Evolutionary conservation across 2,888 invertebrate species (phyloP).

Genomic region (Torymus auratus): DNA sequence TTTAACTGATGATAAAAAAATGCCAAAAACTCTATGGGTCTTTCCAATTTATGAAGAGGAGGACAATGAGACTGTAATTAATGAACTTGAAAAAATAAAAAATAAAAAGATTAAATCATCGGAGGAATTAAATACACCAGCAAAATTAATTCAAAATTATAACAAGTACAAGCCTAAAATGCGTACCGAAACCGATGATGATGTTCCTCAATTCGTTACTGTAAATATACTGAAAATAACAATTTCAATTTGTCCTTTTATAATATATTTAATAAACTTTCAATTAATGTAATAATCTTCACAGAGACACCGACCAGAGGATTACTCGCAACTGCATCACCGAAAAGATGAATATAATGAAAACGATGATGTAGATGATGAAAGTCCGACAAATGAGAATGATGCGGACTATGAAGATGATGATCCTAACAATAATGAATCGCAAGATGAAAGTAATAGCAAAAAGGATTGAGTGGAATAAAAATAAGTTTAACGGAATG

Average conservation of each 20-base stretch:
- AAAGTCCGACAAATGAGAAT: neutral
- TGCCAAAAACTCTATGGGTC: conserved; percentile 51
- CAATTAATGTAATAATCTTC: too few relatives aligned
- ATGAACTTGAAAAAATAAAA: conserved; percentile 9
- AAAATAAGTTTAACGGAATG: too few relatives aligned
- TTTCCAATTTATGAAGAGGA: conserved; percentile 50
- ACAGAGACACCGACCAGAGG: neutral
- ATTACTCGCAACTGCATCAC: neutral
- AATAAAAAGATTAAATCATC: neutral
- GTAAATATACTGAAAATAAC: too few relatives aligned
- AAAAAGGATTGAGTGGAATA: too few relatives aligned
- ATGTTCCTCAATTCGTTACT: too few relatives aligned
- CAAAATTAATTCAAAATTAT: neutral
- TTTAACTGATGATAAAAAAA: conserved; percentile 13
- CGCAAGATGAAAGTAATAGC: neutral
- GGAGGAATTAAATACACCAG: neutral
- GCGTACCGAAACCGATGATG: too few relatives aligned
- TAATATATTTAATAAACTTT: too few relatives aligned
- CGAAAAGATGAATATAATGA: neutral
- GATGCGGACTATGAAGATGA: conserved; percentile 3
- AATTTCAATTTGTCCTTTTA: too few relatives aligned
- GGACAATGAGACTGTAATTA: conserved; percentile 25
- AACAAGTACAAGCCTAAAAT: neutral
- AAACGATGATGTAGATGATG: neutral
- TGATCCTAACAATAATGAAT: conserved; percentile 5